These are phyloP conservation scores for Lepidurus arcticus DNA, from an alignment of 1,140 invertebrate genomes.

Conservation along the genomic window DNA sequence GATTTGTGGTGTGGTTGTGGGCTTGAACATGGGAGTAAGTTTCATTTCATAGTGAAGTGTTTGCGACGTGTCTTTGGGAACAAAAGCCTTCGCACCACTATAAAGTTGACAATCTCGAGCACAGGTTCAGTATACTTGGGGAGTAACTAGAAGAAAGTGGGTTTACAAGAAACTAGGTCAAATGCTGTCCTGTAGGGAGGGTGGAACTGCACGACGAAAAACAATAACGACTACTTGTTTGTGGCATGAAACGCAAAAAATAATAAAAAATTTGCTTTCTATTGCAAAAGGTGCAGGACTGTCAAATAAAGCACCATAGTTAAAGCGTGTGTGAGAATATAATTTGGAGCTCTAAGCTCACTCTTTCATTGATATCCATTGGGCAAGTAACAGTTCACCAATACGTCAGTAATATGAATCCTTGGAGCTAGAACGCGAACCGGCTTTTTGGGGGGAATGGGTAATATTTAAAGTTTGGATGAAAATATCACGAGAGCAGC, in stretches of 20 bases:
- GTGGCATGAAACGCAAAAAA: background rate
- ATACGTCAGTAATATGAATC: background rate
- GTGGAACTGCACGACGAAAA: background rate
- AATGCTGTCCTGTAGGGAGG: background rate
- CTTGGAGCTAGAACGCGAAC: background rate
- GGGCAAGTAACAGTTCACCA: background rate
- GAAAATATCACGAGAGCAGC: conserved; percentile 15
- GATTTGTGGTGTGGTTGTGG: conserved; percentile 7
- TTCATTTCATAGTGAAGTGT: background rate
- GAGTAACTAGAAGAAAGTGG: background rate
- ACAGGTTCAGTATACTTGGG: background rate
- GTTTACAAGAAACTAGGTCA: background rate
- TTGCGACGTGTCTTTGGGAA: background rate
- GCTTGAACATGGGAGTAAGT: background rate
- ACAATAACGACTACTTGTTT: background rate
- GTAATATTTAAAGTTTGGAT: background rate
- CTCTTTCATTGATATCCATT: background rate
- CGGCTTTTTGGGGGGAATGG: background rate
- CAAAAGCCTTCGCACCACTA: background rate
- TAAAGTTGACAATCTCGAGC: background rate
- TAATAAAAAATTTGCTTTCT: background rate
- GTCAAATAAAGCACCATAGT: conserved; percentile 12
- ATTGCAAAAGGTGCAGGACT: background rate
- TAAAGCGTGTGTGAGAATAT: conserved; percentile 3
- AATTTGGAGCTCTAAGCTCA: background rate